These are phyloP conservation scores for Drosophila tristis DNA, from an alignment of 1,140 invertebrate genomes.

Conservation along the genomic window DNA sequence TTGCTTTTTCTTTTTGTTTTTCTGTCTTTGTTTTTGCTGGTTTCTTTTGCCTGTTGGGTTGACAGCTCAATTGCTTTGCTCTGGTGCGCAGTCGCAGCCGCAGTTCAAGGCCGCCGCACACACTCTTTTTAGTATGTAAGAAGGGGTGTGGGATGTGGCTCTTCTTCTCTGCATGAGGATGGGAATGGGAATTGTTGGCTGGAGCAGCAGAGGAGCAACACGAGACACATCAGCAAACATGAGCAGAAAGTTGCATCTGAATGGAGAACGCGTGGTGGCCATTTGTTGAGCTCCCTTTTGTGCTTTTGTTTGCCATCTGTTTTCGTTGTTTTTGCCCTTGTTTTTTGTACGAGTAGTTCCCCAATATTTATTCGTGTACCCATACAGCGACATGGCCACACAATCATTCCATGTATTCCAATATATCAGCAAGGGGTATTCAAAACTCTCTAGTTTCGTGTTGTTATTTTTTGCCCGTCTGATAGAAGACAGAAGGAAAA, in stretches of 20 bases:
- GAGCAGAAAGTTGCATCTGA: constrained; percentile 51
- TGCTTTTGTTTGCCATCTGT: constrained; percentile 31
- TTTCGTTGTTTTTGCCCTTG: constrained; percentile 10
- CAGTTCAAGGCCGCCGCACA: constrained; percentile 49
- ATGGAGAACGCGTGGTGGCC: constrained; percentile 33
- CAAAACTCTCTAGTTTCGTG: background rate
- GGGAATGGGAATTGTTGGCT: background rate
- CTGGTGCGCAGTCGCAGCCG: constrained; percentile 46
- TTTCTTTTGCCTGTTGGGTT: constrained; percentile 21
- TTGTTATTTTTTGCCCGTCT: constrained; percentile 28
- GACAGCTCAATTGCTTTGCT: constrained; percentile 50
- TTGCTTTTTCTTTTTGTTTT: background rate
- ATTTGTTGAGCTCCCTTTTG: constrained; percentile 55
- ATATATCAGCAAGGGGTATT: too few species aligned
- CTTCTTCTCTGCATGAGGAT: constrained; percentile 9
- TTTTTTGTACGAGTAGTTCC: constrained; percentile 7
- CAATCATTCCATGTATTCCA: constrained; percentile 17
- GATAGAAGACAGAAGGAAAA: constrained; percentile 20
- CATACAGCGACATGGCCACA: background rate
- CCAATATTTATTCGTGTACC: background rate
- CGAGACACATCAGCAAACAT: background rate
- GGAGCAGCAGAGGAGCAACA: background rate
- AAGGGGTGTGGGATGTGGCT: background rate
- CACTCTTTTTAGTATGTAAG: constrained; percentile 3
- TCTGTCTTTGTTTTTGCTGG: constrained; percentile 6